Evolutionary conservation across 35 echinoderm and acorn worm species (phyloP).

Genomic region (Hemicentrotus pulcherrimus): DNA sequence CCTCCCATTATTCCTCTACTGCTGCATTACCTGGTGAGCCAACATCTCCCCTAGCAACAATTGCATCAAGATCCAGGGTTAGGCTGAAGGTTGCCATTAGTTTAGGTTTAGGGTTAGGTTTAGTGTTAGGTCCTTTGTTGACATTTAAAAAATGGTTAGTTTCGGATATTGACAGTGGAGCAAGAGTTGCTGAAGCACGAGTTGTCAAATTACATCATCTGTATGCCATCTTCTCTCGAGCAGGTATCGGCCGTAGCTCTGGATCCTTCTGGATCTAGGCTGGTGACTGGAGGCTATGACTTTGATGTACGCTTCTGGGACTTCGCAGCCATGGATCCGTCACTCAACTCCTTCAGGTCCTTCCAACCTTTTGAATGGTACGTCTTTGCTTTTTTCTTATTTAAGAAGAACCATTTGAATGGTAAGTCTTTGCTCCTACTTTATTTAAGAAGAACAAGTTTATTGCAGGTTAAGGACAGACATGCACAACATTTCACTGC

Average conservation of each 20-base stretch:
- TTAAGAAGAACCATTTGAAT: conserved; percentile 63
- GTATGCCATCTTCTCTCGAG: not conserved
- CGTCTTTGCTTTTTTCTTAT: not conserved
- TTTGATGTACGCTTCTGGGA: conserved; percentile 98
- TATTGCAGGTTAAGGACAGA: too few species aligned
- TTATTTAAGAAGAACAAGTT: too few species aligned
- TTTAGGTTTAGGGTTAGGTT: too few species aligned
- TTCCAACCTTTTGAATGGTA: conserved; percentile 90
- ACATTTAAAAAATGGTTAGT: too few species aligned
- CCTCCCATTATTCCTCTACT: not conserved
- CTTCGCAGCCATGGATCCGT: conserved; percentile 98
- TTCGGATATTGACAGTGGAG: too few species aligned
- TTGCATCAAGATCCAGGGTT: too few species aligned
- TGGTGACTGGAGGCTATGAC: conserved; percentile 86
- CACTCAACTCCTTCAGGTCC: conserved; percentile 86
- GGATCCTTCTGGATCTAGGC: conserved; percentile 87
- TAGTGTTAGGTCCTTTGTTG: too few species aligned
- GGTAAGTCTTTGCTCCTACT: conserved; percentile 22
- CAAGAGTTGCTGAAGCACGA: too few species aligned
- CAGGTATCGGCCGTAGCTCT: conserved; percentile 91
- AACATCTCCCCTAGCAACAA: too few species aligned
- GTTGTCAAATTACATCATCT: too few species aligned
- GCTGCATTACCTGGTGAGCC: not conserved
- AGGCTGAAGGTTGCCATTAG: too few species aligned
- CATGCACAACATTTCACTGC: too few species aligned